Conservation (phyloP, 2,888 invertebrate genomes). For the Acholoe squamosa region DNA sequence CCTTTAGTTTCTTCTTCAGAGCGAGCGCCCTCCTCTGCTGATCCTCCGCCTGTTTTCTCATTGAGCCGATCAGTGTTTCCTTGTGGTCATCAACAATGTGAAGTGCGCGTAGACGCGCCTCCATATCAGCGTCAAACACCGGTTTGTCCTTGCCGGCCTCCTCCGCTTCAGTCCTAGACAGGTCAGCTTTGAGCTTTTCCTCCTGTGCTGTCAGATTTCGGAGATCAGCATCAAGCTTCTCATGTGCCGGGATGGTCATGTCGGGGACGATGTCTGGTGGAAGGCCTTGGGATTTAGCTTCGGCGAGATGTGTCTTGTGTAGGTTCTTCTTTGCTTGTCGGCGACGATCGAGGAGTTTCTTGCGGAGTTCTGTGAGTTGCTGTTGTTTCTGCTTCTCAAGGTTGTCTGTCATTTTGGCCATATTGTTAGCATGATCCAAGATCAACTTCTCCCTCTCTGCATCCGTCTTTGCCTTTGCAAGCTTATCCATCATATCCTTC, state of each 20-base stretch:
- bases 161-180: slow-evolving; percentile 68
- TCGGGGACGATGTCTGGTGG: slow-evolving; percentile 78
- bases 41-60: slow-evolving; percentile 42
- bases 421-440: slow-evolving; percentile 76
- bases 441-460: slow-evolving; percentile 78
- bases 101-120: slow-evolving; percentile 71
- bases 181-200: slow-evolving; percentile 76
- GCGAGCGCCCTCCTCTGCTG: slow-evolving; percentile 66
- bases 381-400: slow-evolving; percentile 80
- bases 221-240: slow-evolving; percentile 77
- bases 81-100: slow-evolving; percentile 72
- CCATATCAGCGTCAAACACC: slow-evolving; percentile 71
- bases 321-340: slow-evolving; percentile 78
- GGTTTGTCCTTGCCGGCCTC: slow-evolving; percentile 54
- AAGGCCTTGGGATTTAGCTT: slow-evolving; percentile 77
- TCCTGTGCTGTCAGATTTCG: slow-evolving; percentile 75
- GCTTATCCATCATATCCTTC: slow-evolving; percentile 74
- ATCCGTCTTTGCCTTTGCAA: slow-evolving; percentile 74
- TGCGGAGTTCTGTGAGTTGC: slow-evolving; percentile 75
- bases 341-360: slow-evolving; percentile 76
- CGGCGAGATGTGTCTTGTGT: slow-evolving; percentile 75
- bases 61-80: slow-evolving; percentile 70
- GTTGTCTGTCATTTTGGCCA: slow-evolving; percentile 76
- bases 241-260: slow-evolving; percentile 73
- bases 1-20: slow-evolving; percentile 72